These are phyloP conservation scores for Colistium nudipinnis DNA, from an alignment of 2,113 vertebrate genomes.

Conservation along the genomic window DNA sequence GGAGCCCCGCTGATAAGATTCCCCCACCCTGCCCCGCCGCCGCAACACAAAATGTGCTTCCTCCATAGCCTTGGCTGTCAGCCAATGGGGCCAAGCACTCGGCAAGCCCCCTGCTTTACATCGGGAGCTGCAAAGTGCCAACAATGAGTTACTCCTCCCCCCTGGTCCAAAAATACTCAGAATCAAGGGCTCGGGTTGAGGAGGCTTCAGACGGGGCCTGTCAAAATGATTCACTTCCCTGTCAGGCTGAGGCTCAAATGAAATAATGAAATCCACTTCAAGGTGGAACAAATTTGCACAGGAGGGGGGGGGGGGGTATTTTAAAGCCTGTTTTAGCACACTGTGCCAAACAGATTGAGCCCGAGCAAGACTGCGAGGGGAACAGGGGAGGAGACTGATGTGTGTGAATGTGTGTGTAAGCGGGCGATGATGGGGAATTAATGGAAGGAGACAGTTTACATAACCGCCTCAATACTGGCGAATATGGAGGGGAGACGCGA, in stretches of 20 bases:
- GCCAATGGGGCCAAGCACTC: slow-evolving; percentile 74
- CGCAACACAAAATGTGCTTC: slow-evolving; percentile 65
- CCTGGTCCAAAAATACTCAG: slow-evolving; percentile 79
- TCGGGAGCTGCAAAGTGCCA: slow-evolving; percentile 67
- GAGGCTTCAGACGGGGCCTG: slow-evolving; percentile 80
- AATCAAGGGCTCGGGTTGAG: slow-evolving; percentile 80
- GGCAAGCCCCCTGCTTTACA: slow-evolving; percentile 71
- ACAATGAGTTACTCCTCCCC: slow-evolving; percentile 76
- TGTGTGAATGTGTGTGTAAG: slow-evolving; percentile 58
- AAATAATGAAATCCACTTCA: slow-evolving; percentile 86
- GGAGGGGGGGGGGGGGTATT: slow-evolving; percentile 78
- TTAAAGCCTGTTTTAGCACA: slow-evolving; percentile 75
- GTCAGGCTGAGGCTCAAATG: slow-evolving; percentile 80
- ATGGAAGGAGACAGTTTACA: slow-evolving; percentile 62
- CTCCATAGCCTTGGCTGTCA: slow-evolving; percentile 69
- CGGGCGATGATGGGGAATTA: slow-evolving; percentile 64
- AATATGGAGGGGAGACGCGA: slow-evolving; percentile 36
- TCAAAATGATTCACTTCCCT: slow-evolving; percentile 86
- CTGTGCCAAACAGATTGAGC: slow-evolving; percentile 74
- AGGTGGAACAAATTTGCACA: slow-evolving; percentile 84
- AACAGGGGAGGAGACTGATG: slow-evolving; percentile 55
- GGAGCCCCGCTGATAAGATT: slow-evolving; percentile 75
- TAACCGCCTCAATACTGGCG: slow-evolving; percentile 46
- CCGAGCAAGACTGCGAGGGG: slow-evolving; percentile 57
- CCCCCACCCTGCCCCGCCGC: slow-evolving; percentile 60